phyloP scores from a whole-genome alignment of 2,113 vertebrate genomes.

The Tricholaema leucomelas region DNA sequence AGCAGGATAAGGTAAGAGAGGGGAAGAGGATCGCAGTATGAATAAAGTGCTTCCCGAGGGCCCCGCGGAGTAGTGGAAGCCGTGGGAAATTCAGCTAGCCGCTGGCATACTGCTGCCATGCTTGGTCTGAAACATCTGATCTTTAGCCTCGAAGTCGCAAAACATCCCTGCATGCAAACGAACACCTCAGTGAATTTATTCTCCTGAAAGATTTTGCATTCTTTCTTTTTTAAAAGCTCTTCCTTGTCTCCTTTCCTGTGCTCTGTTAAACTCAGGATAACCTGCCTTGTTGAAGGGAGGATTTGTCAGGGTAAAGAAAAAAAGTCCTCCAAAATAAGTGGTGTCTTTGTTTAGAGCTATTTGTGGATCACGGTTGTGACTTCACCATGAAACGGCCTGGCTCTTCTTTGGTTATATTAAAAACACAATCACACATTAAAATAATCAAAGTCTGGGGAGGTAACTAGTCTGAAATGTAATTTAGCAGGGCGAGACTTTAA shows the following conservation, averaged over 20 bases:
- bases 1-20: neutral
- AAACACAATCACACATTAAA: neutral
- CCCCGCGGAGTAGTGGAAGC: fast-evolving
- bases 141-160: neutral
- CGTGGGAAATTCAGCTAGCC: neutral
- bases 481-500: neutral
- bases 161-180: neutral
- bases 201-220: neutral
- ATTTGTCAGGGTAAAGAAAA: neutral
- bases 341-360: slow-evolving; percentile 34
- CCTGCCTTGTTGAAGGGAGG: slow-evolving; percentile 7
- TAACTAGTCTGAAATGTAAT: neutral
- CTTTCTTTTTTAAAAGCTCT: neutral
- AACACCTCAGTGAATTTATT: fast-evolving
- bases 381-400: neutral
- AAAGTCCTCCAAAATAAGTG: neutral
- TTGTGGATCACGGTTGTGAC: slow-evolving; percentile 35
- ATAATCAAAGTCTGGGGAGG: neutral
- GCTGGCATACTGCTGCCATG: neutral
- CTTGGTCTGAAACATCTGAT: neutral
- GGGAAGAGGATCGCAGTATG: fast-evolving
- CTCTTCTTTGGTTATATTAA: neutral
- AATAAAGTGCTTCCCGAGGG: neutral
- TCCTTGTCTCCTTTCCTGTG: neutral
- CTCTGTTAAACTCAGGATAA: neutral